Base-by-base conservation (phyloP, 2,888 invertebrate genomes). In the Melieria omissa region DNA sequence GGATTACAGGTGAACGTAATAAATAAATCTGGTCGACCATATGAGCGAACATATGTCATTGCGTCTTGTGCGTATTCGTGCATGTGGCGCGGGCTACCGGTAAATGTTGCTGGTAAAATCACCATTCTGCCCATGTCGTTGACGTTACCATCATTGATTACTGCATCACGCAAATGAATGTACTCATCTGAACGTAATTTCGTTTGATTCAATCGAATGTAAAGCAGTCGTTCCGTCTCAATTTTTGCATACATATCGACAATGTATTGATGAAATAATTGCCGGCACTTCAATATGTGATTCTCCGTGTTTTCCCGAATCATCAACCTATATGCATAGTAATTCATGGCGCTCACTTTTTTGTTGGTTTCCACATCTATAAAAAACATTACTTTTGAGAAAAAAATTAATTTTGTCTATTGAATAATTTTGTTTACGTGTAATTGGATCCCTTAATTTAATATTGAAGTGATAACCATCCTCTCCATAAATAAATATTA, bases 181-280 rank as follows among this genome's bases (percentile, higher is more conserved):
- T 85, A 76, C 74, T 75, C 72, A 74, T 81, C 79, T 69, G 80
- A 61, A 64, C 77, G 73, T 68, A 84, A 73, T 65, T 81, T 78
- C 0, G 49, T 49, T 74, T 86, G 82, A 70, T 86, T 81, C 5
- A 75, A 77, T 62, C 81, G 77, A 46, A 83, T 70, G 72, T 70
- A 85, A 14, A 67, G 44, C 8, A 86, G 72, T 29, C 82, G 75
- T 72, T 84, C 80, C 9, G 41, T 69, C 61, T 86, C 84, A 16
- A 84, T 79, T 74, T 83, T 84, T 0, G 77, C 81, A 76, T 82
- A 84, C 78, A 80, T 78, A 72, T 86, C 84, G 7, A 86, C 83
- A 45, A 80, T 66, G 68, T 73, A 85, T 74, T 86, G 84, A 41
- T 60, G 61, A 42, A 61, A 61, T 42, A 61, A 61, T 61, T 61